phyloP scores from a whole-genome alignment of 2,888 invertebrate species.

The Caenorhabditis uteleia region DNA sequence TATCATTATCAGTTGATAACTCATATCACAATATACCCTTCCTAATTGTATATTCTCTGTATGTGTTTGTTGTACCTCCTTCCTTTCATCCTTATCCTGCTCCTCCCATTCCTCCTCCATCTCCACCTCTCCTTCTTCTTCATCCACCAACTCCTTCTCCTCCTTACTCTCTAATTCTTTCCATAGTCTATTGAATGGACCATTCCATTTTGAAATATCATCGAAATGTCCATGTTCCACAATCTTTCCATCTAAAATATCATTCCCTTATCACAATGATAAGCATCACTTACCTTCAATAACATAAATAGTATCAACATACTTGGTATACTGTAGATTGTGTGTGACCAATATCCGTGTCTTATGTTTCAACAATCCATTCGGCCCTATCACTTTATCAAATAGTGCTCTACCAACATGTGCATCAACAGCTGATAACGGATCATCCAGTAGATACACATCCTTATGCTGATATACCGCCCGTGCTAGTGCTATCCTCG shows the following conservation, averaged over 20 bases:
- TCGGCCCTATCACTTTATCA: conserved; percentile 71
- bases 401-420: conserved; percentile 85
- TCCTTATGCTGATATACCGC: conserved; percentile 77
- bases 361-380: conserved; percentile 63
- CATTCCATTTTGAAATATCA: conserved; percentile 20
- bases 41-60: conserved; percentile 91
- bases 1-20: background rate
- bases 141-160: too few species aligned
- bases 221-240: conserved; percentile 29
- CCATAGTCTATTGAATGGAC: conserved; percentile 25
- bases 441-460: conserved; percentile 91
- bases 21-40: conserved; percentile 66
- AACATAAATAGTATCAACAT: conserved; percentile 87
- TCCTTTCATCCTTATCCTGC: too few species aligned
- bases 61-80: too few species aligned
- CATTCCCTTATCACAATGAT: background rate
- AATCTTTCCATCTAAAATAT: conserved; percentile 30
- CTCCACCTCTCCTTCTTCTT: conserved; percentile 2
- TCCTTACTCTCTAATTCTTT: conserved; percentile 18
- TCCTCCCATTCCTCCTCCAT: too few species aligned
- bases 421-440: conserved; percentile 89
- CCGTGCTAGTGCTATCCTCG: conserved; percentile 74
- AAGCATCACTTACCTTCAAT: conserved; percentile 73
- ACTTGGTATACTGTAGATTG: conserved; percentile 84
- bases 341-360: conserved; percentile 92